Percentiles rank a stretch among this genome's conserved stretches.
phyloP scores from a whole-genome alignment of 2,797 vertebrate genomes.

The Helarctos malayanus region DNA sequence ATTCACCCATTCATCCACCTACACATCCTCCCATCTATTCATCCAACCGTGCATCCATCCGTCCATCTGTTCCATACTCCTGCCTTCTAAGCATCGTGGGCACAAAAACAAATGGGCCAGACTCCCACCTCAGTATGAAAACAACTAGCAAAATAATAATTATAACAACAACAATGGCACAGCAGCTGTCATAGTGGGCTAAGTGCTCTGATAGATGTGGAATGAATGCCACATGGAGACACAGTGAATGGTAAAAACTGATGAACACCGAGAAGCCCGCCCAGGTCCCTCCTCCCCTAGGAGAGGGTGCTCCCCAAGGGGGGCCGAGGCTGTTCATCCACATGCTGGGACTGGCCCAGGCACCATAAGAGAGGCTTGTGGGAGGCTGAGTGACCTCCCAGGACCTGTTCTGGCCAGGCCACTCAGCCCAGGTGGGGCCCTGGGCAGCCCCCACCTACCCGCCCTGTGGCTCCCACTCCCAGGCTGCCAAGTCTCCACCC shows the following conservation, averaged over 20 bases:
- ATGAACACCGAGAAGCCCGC: accelerated
- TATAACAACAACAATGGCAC: background rate
- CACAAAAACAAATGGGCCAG: background rate
- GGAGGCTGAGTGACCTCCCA: background rate
- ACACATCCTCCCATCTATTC: background rate
- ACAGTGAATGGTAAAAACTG: background rate
- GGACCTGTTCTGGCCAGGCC: background rate
- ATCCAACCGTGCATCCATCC: accelerated
- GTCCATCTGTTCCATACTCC: background rate
- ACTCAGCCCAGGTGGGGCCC: background rate
- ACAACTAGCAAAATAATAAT: background rate
- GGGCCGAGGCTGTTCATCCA: background rate
- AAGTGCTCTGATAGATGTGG: background rate
- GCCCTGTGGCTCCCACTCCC: background rate
- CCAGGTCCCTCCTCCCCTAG: background rate
- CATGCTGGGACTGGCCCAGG: background rate
- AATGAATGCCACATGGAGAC: background rate
- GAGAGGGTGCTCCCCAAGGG: background rate
- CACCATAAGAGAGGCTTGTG: background rate
- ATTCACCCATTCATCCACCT: background rate
- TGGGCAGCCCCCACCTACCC: background rate
- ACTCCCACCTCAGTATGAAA: background rate
- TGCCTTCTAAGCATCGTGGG: background rate
- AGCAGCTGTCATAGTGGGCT: accelerated
- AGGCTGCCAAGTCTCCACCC: background rate